Conservation (phyloP, 1,140 invertebrate genomes). For the Vollenhovia emeryi region DNA sequence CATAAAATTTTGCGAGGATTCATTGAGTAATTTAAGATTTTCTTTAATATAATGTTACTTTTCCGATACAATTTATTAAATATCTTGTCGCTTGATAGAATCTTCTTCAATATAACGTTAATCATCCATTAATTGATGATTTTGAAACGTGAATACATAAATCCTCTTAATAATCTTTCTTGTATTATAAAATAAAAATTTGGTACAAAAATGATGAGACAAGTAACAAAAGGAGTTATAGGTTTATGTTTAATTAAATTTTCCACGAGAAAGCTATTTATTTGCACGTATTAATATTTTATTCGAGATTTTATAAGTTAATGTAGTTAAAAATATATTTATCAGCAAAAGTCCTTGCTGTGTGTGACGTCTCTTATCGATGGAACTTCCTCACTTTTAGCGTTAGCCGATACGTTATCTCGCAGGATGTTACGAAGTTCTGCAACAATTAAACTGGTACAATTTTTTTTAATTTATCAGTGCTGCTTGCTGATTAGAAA, state of each 20-base stretch:
- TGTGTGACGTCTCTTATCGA: conserved; percentile 51
- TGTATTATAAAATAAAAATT: neutral
- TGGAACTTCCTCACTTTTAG: conserved; percentile 40
- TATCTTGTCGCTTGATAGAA: neutral
- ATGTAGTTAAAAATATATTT: conserved; percentile 24
- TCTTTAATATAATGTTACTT: neutral
- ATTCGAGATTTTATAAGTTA: neutral
- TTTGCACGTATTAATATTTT: neutral
- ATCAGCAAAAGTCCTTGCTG: conserved; percentile 22
- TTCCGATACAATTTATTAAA: neutral
- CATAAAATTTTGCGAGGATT: neutral
- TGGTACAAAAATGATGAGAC: neutral
- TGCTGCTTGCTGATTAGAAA: neutral
- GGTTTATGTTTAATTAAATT: neutral
- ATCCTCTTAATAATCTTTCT: neutral
- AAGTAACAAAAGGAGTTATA: neutral
- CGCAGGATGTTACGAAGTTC: conserved; percentile 64
- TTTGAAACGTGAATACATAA: neutral
- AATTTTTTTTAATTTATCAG: conserved; percentile 5
- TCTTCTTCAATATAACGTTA: neutral
- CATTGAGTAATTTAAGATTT: neutral
- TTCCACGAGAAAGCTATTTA: neutral
- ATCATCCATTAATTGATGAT: neutral
- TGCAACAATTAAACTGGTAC: conserved; percentile 36
- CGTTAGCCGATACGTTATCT: conserved; percentile 52